Base-by-base conservation (phyloP, 1,140 invertebrate genomes). In the Macrobrachium nipponense region DNA sequence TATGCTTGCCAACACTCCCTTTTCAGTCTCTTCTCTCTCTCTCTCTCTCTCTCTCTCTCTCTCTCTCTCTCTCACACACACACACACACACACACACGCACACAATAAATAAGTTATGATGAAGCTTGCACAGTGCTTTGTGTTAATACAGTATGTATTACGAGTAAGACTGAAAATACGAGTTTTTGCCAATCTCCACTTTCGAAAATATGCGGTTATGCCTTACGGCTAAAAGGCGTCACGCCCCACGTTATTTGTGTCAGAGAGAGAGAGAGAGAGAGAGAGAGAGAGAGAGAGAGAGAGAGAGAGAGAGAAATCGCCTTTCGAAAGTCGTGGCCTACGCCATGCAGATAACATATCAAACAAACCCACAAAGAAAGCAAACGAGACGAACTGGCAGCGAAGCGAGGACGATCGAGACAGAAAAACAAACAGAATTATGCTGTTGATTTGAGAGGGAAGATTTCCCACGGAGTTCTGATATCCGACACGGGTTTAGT, bases 31-130 rank as follows among this genome's bases (percentile, higher is more conserved):
- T 17, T 68, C 27, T 68, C 64, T 68, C 27, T 68, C 64, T 68
- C 18, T 68, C 64, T 68, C 18, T 68, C 15, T 68, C 64, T 68
- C 64, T 68, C 18, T 68, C 64, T 68, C 18, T 68, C 64, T 68
- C 18, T 68, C 64, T 68, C 64, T 68, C 64, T 68, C 64, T 68
- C 15, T 68, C 64, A 20, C 64, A 20, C 18, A 20, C 64, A n/a
- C n/a, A n/a, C n/a, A n/a, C n/a, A n/a, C n/a, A n/a, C n/a, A n/a
- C n/a, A n/a, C n/a, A n/a, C n/a, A n/a, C n/a, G n/a, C n/a, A n/a
- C n/a, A n/a, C n/a, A n/a, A n/a, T n/a, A n/a, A n/a, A n/a, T n/a
- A n/a, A 36, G 27, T 36, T 36, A 36, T 36, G 27, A 36, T 36
- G 27, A 36, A 36, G 1, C 27, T 36, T 36, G 27, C 27, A 36